A percentile compares a stretch with the other conserved stretches of the same genome.
These are phyloP conservation scores for Cyprinodon diabolis DNA, from an alignment of 2,797 vertebrate genomes.

Conservation along the genomic window DNA sequence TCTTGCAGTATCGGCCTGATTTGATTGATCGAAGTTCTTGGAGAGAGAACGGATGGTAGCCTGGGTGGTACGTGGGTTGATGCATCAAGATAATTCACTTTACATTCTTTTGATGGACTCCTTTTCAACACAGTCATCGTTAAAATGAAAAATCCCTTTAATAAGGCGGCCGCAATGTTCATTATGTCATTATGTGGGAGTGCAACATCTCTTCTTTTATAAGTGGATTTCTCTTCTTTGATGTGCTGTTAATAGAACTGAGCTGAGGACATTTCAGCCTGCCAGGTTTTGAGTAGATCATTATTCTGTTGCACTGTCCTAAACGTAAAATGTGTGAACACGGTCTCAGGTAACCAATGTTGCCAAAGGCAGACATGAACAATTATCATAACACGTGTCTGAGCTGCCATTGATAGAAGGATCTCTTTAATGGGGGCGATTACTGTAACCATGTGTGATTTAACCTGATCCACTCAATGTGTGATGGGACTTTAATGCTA, in stretches of 20 bases:
- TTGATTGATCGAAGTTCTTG: slow-evolving; percentile 44
- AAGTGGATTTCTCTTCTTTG: slow-evolving; percentile 52
- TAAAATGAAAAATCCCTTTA: slow-evolving; percentile 61
- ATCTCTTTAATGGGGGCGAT: slow-evolving; percentile 57
- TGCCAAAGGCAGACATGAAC: slow-evolving; percentile 51
- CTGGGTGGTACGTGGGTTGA: slow-evolving; percentile 40
- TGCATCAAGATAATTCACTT: slow-evolving; percentile 63
- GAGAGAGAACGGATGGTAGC: slow-evolving; percentile 29
- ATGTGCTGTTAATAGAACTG: slow-evolving; percentile 49
- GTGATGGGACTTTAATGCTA: slow-evolving; percentile 68
- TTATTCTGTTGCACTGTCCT: slow-evolving; percentile 44
- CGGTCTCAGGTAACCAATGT: slow-evolving; percentile 48
- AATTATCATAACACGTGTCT: slow-evolving; percentile 58
- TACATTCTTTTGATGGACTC: slow-evolving; percentile 56
- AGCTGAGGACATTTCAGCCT: slow-evolving; percentile 34
- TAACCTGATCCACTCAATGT: slow-evolving; percentile 67
- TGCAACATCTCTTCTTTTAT: slow-evolving; percentile 50
- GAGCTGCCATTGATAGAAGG: slow-evolving; percentile 50
- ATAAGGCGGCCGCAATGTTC: slow-evolving; percentile 57
- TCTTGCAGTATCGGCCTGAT: slow-evolving; percentile 37
- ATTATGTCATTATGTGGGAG: slow-evolving; percentile 63
- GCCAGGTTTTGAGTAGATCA: slow-evolving; percentile 51
- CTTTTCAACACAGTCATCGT: slow-evolving; percentile 44
- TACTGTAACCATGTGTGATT: slow-evolving; percentile 69
- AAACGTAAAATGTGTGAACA: slow-evolving; percentile 25